Evolutionary conservation across 2,797 vertebrate genomes (phyloP).

Genomic region (Linurgus olivaceus): DNA sequence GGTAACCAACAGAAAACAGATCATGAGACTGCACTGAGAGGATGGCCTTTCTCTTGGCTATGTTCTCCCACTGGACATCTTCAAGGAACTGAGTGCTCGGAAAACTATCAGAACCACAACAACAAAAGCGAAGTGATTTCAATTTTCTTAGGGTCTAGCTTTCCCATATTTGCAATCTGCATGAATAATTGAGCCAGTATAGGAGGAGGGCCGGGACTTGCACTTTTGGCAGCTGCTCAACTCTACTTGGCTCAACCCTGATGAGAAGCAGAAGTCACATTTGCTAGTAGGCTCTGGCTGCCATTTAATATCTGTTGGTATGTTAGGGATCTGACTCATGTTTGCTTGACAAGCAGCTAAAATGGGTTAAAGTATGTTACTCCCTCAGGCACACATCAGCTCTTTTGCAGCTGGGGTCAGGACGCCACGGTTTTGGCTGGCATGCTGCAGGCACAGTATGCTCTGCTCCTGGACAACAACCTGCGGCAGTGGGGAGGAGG

Average conservation of each 20-base stretch:
- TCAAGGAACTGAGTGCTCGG: not conserved
- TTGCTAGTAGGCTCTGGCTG: not conserved
- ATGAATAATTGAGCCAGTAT: not conserved
- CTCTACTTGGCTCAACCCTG: not conserved
- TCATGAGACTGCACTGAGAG: not conserved
- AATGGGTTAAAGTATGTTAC: conserved; percentile 4
- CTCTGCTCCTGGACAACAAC: not conserved
- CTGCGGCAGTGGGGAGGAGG: not conserved
- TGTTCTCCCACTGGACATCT: not conserved
- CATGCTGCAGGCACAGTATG: rapidly evolving
- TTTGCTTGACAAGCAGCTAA: conserved; percentile 32
- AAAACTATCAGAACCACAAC: not conserved
- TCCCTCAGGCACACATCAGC: not conserved
- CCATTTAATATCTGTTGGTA: conserved; percentile 30
- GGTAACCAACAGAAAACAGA: not conserved
- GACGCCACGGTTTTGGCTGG: not conserved
- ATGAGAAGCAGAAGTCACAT: conserved; percentile 1
- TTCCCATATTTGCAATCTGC: not conserved
- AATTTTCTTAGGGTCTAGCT: not conserved
- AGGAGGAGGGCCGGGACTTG: not conserved
- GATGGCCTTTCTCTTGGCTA: not conserved
- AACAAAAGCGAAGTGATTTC: not conserved
- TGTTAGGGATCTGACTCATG: conserved; percentile 37
- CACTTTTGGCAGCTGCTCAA: not conserved
- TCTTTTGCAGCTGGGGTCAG: not conserved